Evolutionary conservation across 2,113 vertebrate genomes (phyloP), one percentile per base, ranked within the genome.

Genomic region (Semnornis frantzii): DNA sequence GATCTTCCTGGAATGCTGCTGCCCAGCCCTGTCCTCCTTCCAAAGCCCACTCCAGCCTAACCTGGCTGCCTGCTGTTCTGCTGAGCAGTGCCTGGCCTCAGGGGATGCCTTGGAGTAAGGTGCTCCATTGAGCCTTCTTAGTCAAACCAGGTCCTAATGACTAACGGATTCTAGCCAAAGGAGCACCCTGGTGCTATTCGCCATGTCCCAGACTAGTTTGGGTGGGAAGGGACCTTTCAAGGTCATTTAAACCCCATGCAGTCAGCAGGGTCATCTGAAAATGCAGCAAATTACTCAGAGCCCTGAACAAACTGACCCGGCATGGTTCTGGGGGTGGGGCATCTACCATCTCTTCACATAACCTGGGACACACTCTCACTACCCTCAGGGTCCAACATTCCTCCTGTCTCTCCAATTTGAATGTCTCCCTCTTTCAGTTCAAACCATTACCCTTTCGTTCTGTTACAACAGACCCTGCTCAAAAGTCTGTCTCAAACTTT

Each of bases 71-170:
- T 17, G 60, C 82, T 42, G 62, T 33, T 33, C 64, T 30, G 60
- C 28, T 28, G 28, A 57, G 50, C 55, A 57, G 28, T 16, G 55
- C 55, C 28, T 57, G 55, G 28, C 50, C 66, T 4, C 2, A 14
- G 7, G 55, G 3, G 18, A 63, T 23, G 5, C 34, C 39, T 1
- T 5, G 33, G 57, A 8, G 0, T 2, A 7, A 14, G 13, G 31
- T 31, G 59, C 23, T 46, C 65, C 13, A 46, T 12, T 21, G 3
- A 42, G 31, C 58, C 37, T 10, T 4, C 55, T 10, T 31, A 3
- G 12, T 1, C 12, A 1, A 9, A 16, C 34, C 1, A 30, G 23
- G 33, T 5, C 64, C 37, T 16, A 8, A 3, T 1, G 8, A 34
- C 60, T 4, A 44, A 37, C 6, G 0, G 34, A 11, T 12, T 4